Evolutionary conservation across 2,113 vertebrate species (phyloP).

Genomic region (Coregonus clupeaformis): DNA sequence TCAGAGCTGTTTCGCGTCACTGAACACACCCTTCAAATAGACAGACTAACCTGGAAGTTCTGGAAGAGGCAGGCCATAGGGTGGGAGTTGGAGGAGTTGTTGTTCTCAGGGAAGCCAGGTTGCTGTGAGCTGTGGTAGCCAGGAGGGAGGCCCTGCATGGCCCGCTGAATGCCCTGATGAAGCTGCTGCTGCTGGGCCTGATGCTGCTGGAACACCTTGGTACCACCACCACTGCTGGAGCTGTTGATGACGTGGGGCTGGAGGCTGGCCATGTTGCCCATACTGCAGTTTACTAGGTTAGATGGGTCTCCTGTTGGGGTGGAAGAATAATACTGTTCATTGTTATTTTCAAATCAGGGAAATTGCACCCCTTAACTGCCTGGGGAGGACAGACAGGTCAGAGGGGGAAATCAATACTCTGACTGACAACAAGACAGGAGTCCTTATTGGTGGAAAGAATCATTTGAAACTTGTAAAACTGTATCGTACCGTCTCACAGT

Average conservation of each 20-base stretch:
- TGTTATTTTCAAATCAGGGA: not conserved
- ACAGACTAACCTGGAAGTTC: conserved; percentile 87
- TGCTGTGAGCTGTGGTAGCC: conserved; percentile 82
- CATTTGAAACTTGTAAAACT: no score
- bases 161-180: conserved; percentile 77
- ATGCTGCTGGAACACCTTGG: conserved; percentile 85
- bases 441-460: no score
- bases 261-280: conserved; percentile 81
- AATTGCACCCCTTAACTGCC: not conserved
- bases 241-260: conserved; percentile 82
- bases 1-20: no score
- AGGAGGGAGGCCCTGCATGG: conserved; percentile 76
- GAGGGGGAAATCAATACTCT: not conserved
- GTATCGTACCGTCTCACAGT: no score
- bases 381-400: not conserved
- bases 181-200: conserved; percentile 78
- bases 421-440: not conserved
- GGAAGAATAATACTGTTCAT: not conserved
- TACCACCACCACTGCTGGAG: conserved; percentile 32
- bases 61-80: conserved; percentile 94
- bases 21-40: not conserved
- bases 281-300: conserved; percentile 79
- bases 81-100: conserved; percentile 70
- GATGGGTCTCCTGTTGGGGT: conserved; percentile 80
- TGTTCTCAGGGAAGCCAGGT: conserved; percentile 77